Evolutionary conservation across 2,888 invertebrate genomes (phyloP).

Genomic region (Pseudolycoriella hygida): DNA sequence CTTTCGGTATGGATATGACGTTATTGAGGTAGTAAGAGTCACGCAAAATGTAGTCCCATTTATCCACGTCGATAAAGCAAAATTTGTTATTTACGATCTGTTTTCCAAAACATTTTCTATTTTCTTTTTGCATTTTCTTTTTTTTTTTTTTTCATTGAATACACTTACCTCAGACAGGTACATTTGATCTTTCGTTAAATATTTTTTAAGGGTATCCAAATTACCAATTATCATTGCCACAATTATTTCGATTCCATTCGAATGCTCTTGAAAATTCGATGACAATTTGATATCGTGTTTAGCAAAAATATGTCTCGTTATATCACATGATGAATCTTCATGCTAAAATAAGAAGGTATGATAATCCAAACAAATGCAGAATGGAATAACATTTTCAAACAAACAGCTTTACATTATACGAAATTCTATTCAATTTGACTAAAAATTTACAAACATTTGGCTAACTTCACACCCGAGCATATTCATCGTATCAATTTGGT

Average conservation of each 20-base stretch:
- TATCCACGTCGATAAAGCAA: slow-evolving; percentile 45
- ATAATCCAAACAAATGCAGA: no score
- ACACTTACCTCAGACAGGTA: slow-evolving; percentile 22
- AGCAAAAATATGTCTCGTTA: slow-evolving; percentile 5
- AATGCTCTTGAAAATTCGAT: slow-evolving; percentile 13
- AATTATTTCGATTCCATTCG: slow-evolving; percentile 19
- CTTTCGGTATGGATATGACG: not conserved
- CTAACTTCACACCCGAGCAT: no score
- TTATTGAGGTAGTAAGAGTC: slow-evolving; percentile 28
- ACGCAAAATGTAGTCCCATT: slow-evolving; percentile 46
- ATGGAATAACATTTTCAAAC: no score
- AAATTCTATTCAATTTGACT: no score
- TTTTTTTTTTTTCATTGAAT: no score
- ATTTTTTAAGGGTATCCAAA: slow-evolving; percentile 10
- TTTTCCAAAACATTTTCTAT: no score
- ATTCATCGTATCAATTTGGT: no score
- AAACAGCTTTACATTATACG: no score
- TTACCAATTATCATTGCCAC: slow-evolving; percentile 20
- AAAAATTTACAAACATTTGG: no score
- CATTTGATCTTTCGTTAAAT: slow-evolving; percentile 13
- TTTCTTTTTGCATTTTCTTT: no score
- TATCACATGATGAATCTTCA: slow-evolving; percentile 13
- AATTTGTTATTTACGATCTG: slow-evolving; percentile 27
- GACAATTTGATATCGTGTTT: slow-evolving; percentile 15
- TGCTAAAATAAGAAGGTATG: slow-evolving; percentile 16